These are phyloP conservation scores for Sparidentex hasta DNA, from an alignment of 2,797 vertebrate species.

Conservation along the genomic window DNA sequence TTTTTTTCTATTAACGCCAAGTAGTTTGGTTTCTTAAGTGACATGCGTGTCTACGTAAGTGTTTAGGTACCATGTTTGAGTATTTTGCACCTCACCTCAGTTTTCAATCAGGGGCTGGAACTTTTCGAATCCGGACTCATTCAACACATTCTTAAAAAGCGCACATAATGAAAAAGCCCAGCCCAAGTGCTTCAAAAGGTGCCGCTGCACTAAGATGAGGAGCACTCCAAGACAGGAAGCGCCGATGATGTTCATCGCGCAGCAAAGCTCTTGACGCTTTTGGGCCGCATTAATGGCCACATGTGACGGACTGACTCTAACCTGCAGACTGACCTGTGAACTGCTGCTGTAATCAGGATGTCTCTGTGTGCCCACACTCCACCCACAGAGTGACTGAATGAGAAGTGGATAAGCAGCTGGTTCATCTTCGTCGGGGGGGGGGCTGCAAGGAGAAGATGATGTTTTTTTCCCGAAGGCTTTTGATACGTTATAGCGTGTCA, in stretches of 20 bases:
- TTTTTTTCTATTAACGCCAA: neutral
- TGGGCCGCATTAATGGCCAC: slow-evolving; percentile 45
- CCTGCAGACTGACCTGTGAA: slow-evolving; percentile 50
- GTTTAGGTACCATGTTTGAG: neutral
- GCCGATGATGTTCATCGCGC: slow-evolving; percentile 34
- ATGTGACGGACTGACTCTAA: slow-evolving; percentile 46
- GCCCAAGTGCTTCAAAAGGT: slow-evolving; percentile 27
- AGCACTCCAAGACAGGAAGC: slow-evolving; percentile 44
- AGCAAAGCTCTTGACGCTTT: slow-evolving; percentile 62
- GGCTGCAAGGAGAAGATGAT: neutral
- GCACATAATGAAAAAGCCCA: slow-evolving; percentile 33
- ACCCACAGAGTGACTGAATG: slow-evolving; percentile 20
- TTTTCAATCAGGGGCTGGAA: slow-evolving; percentile 17
- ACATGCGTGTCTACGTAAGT: neutral
- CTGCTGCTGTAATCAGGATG: slow-evolving; percentile 37
- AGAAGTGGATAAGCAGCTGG: neutral
- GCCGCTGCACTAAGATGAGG: slow-evolving; percentile 39
- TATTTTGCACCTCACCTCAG: slow-evolving; percentile 1
- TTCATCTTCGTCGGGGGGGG: neutral
- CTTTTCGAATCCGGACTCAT: slow-evolving; percentile 38
- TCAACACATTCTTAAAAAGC: slow-evolving; percentile 39
- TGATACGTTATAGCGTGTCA: neutral
- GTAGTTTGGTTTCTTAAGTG: neutral
- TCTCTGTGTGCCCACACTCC: slow-evolving; percentile 9
- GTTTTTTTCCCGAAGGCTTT: neutral